Evolutionary conservation across 1,140 invertebrate species (phyloP).

Genomic region (Stegodyphus mimosarum): DNA sequence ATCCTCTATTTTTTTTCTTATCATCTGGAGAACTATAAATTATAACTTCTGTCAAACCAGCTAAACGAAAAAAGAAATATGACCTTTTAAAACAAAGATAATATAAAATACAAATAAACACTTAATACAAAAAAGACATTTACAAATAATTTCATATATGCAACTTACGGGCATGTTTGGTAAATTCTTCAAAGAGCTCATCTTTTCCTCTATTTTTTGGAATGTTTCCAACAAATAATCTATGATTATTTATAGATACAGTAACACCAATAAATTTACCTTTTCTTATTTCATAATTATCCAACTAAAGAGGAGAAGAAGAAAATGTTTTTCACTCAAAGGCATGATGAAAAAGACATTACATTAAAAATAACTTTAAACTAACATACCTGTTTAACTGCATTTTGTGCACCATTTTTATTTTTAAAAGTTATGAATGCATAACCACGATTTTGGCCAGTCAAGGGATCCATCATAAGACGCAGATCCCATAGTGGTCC

Average conservation of each 20-base stretch:
- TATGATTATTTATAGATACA: constrained; percentile 99
- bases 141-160: neutral
- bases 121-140: neutral
- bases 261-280: constrained; percentile 99
- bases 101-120: neutral
- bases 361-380: neutral
- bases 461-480: constrained; percentile 99
- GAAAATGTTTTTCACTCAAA: neutral
- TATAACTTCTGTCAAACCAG: constrained; percentile 97
- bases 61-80: constrained; percentile 74
- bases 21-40: constrained; percentile 99
- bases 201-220: constrained; percentile 99
- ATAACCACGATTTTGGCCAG: constrained; percentile 96
- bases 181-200: constrained; percentile 99
- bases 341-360: neutral
- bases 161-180: constrained; percentile 97
- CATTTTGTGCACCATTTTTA: constrained; percentile 89
- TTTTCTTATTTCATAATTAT: constrained; percentile 94
- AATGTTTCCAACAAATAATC: constrained; percentile 99
- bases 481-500: constrained; percentile 98
- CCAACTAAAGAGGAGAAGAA: constrained; percentile 40
- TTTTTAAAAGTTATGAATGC: constrained; percentile 98
- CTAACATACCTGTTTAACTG: constrained; percentile 87
- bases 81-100: neutral
- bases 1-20: constrained; percentile 98